Conservation (phyloP, 1,140 invertebrate genomes). For the Caenorhabditis brenneri region DNA sequence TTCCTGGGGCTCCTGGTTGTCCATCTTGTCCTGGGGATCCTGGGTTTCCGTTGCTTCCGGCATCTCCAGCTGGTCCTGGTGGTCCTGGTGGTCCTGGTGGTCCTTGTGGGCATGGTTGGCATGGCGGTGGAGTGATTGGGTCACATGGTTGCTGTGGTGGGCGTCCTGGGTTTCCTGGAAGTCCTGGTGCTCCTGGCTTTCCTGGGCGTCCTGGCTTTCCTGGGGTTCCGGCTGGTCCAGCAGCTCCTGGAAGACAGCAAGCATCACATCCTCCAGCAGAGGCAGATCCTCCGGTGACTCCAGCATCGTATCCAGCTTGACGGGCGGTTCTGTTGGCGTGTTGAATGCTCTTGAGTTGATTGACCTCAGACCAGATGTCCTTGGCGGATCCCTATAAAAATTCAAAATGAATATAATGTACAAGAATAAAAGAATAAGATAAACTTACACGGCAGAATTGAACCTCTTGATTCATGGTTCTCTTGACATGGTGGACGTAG, state of each 20-base stretch:
- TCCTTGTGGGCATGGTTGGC: slow-evolving; percentile 57
- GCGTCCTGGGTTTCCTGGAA: slow-evolving; percentile 57
- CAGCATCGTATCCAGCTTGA: slow-evolving; percentile 56
- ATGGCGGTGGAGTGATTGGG: slow-evolving; percentile 56
- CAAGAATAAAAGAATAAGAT: not conserved
- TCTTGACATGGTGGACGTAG: slow-evolving; percentile 58
- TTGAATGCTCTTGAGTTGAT: slow-evolving; percentile 55
- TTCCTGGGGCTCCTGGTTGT: slow-evolving; percentile 53
- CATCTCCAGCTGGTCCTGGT: slow-evolving; percentile 53
- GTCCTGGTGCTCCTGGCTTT: slow-evolving; percentile 60
- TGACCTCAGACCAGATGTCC: slow-evolving; percentile 59
- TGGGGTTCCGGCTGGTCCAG: slow-evolving; percentile 57
- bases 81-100: slow-evolving; percentile 56
- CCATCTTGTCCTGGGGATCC: slow-evolving; percentile 54
- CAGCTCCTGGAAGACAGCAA: slow-evolving; percentile 55
- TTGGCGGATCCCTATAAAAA: slow-evolving; percentile 56
- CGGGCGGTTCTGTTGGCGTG: slow-evolving; percentile 55
- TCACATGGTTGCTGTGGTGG: slow-evolving; percentile 57
- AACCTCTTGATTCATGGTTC: slow-evolving; percentile 54
- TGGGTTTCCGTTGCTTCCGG: slow-evolving; percentile 51
- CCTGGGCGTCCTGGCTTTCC: slow-evolving; percentile 57
- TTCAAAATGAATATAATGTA: not conserved
- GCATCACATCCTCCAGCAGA: slow-evolving; percentile 53
- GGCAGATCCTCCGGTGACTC: slow-evolving; percentile 8
- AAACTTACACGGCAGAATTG: slow-evolving; percentile 50